Percentiles rank a stretch among this genome's conserved stretches.
These are phyloP conservation scores for Timema cristinae DNA, from an alignment of 2,888 invertebrate genomes.

Conservation along the genomic window DNA sequence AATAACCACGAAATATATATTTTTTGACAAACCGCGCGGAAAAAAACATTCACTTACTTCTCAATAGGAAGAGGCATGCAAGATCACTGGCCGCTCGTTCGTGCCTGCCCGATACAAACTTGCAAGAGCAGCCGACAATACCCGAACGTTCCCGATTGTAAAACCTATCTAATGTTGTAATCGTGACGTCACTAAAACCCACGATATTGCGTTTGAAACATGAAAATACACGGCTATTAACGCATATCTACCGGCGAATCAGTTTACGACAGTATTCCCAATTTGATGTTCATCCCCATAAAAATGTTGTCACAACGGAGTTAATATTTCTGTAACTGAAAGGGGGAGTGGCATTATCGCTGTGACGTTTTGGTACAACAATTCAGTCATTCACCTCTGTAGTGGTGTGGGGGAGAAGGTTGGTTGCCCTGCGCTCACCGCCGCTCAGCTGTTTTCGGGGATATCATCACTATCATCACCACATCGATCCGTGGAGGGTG, in stretches of 20 bases:
- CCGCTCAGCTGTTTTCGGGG: conserved; percentile 29
- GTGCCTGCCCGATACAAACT: conserved; percentile 19
- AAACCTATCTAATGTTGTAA: conserved; percentile 10
- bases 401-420: conserved; percentile 22
- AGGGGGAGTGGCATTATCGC: conserved; percentile 15
- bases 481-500: conserved; percentile 25
- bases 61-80: conserved; percentile 26
- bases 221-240: neutral
- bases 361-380: conserved; percentile 29
- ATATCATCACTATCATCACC: conserved; percentile 14
- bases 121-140: conserved; percentile 21
- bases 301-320: too few relatives aligned
- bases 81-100: conserved; percentile 30
- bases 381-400: conserved; percentile 31
- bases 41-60: neutral
- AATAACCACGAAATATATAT: too few relatives aligned
- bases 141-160: conserved; percentile 25
- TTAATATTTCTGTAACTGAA: too few relatives aligned
- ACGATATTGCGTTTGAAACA: neutral
- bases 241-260: neutral
- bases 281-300: too few relatives aligned
- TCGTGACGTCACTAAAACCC: conserved; percentile 26
- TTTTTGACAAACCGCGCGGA: neutral
- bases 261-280: too few relatives aligned
- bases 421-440: conserved; percentile 24